phyloP scores from a whole-genome alignment of 2,888 invertebrate genomes.

The Pegoplata infirma region DNA sequence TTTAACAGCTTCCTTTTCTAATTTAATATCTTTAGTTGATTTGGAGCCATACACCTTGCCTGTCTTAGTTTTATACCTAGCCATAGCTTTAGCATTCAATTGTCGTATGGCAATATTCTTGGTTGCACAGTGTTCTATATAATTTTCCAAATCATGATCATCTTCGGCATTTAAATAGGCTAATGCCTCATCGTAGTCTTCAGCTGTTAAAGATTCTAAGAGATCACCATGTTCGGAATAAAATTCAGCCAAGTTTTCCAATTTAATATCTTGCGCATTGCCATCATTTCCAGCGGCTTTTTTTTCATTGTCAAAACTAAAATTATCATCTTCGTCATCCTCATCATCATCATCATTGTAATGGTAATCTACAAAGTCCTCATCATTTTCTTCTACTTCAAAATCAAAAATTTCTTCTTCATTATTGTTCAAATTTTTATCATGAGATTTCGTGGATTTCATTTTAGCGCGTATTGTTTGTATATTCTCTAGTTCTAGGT shows the following conservation, averaged over 20 bases:
- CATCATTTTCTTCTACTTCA: slow-evolving; percentile 33
- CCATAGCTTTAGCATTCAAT: slow-evolving; percentile 47
- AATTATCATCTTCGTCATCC: slow-evolving; percentile 34
- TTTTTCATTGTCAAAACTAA: slow-evolving; percentile 37
- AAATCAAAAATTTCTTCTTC: slow-evolving; percentile 62
- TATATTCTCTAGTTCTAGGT: slow-evolving; percentile 37
- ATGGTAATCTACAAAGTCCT: slow-evolving; percentile 33
- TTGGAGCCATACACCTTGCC: no score
- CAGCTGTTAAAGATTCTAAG: slow-evolving; percentile 38
- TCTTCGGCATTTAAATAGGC: slow-evolving; percentile 49
- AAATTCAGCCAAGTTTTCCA: slow-evolving; percentile 27
- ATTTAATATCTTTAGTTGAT: neutral
- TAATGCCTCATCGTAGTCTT: slow-evolving; percentile 56
- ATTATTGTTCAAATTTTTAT: slow-evolving; percentile 51
- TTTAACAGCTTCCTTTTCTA: slow-evolving; percentile 15
- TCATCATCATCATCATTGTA: slow-evolving; percentile 32
- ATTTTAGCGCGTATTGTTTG: slow-evolving; percentile 46
- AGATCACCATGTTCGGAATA: slow-evolving; percentile 30
- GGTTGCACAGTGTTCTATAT: slow-evolving; percentile 56
- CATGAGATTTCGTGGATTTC: slow-evolving; percentile 45
- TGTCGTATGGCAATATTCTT: slow-evolving; percentile 47
- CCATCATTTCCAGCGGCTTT: neutral
- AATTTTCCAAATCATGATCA: slow-evolving; percentile 51
- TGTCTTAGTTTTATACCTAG: slow-evolving; percentile 21
- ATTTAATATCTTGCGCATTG: slow-evolving; percentile 17